phyloP scores from a whole-genome alignment of 2,113 vertebrate genomes.

The Galbula dea region DNA sequence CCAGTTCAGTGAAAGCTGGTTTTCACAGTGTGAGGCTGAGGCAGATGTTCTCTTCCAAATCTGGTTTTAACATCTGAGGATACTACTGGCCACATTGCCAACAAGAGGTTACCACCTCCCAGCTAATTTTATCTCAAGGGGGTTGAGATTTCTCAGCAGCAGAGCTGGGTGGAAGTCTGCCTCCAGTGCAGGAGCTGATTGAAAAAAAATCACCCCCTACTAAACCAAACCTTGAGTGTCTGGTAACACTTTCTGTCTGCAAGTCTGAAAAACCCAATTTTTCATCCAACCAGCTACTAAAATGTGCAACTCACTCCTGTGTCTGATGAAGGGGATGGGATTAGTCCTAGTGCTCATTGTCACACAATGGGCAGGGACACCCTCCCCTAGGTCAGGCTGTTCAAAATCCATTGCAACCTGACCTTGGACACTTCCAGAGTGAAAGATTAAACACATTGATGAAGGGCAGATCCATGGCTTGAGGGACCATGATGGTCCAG shows the following conservation, averaged over 20 bases:
- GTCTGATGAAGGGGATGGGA: background rate
- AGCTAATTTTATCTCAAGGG: slow-evolving; percentile 24
- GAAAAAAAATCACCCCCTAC: background rate
- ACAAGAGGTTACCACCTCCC: background rate
- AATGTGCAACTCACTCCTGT: background rate
- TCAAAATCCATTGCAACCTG: background rate
- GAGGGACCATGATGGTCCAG: background rate
- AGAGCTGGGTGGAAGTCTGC: background rate
- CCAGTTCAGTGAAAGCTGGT: background rate
- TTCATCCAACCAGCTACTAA: background rate
- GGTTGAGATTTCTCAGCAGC: background rate
- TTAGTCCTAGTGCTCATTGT: background rate
- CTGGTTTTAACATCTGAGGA: background rate
- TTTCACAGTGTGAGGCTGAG: background rate
- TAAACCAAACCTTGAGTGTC: background rate
- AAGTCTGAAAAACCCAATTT: background rate
- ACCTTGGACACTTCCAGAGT: background rate
- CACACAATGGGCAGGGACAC: background rate
- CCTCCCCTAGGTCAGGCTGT: background rate
- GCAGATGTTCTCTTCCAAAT: background rate
- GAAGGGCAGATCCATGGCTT: background rate
- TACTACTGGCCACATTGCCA: background rate
- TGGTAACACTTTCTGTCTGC: background rate
- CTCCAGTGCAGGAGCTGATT: background rate
- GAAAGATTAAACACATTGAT: background rate